phyloP scores from a whole-genome alignment of 2,888 invertebrate species.

The Tiphia femorata region DNA sequence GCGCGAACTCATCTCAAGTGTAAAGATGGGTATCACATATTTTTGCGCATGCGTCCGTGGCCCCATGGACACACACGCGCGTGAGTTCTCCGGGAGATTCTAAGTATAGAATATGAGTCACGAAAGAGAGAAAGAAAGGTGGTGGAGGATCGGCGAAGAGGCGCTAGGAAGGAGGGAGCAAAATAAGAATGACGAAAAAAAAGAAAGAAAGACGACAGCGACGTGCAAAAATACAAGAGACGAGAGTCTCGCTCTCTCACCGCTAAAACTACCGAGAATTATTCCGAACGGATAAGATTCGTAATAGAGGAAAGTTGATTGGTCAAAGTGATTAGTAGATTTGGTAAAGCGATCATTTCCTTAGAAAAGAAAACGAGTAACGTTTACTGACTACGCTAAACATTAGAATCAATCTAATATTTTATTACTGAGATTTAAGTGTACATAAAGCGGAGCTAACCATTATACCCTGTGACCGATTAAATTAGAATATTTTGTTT shows the following conservation, averaged over 20 bases:
- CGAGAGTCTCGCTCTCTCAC: conserved; percentile 44
- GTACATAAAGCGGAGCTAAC: too few species aligned
- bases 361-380: too few species aligned
- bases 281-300: too few species aligned
- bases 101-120: conserved; percentile 54
- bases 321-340: too few species aligned
- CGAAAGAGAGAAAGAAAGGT: conserved; percentile 20
- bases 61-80: conserved; percentile 24
- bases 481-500: too few species aligned
- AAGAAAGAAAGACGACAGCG: not conserved
- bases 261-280: too few species aligned
- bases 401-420: too few species aligned
- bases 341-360: too few species aligned
- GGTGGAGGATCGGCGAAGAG: conserved; percentile 10
- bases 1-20: conserved; percentile 37
- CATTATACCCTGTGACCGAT: too few species aligned
- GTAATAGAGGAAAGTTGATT: too few species aligned
- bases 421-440: too few species aligned
- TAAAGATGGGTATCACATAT: conserved; percentile 63
- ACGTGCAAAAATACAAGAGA: conserved; percentile 42
- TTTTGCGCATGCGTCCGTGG: conserved; percentile 49
- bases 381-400: too few species aligned
- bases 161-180: not conserved
- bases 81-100: conserved; percentile 38
- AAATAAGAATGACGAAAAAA: not conserved